Conservation (phyloP, 30 jellyfish, hydroid and myxozoan genomes). For the Catostylus mosaicus region DNA sequence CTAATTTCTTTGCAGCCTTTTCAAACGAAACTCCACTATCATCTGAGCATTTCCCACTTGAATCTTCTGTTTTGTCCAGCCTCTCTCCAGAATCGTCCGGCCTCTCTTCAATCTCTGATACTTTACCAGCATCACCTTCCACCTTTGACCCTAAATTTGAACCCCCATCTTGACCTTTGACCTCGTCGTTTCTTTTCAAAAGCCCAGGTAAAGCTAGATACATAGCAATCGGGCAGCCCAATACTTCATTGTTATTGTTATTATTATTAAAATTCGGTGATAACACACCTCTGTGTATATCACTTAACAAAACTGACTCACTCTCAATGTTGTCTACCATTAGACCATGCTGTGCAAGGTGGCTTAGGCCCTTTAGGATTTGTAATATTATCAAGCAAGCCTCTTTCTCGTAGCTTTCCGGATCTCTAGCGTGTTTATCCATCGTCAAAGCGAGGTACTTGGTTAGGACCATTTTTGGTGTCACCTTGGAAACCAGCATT, state of each 20-base stretch:
- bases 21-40: too few relatives aligned
- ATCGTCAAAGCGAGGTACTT: constrained; percentile 65
- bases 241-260: constrained; percentile 15
- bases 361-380: constrained; percentile 77
- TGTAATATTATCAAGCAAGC: constrained; percentile 80
- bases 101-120: background rate
- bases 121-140: background rate
- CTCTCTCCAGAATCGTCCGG: background rate
- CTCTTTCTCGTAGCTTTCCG: constrained; percentile 87
- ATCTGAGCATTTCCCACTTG: too few relatives aligned
- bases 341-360: constrained; percentile 50
- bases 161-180: background rate
- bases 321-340: constrained; percentile 46
- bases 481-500: constrained; percentile 75
- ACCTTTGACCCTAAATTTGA: background rate
- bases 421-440: constrained; percentile 81
- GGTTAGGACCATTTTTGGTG: constrained; percentile 79
- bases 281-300: constrained; percentile 53
- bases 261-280: constrained; percentile 53
- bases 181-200: background rate
- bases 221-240: constrained; percentile 63
- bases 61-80: background rate
- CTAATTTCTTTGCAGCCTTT: background rate
- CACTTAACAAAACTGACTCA: constrained; percentile 66
- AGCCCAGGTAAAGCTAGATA: constrained; percentile 63